Conservation (phyloP, 2,113 vertebrate species). For the Sebastes fasciatus region DNA sequence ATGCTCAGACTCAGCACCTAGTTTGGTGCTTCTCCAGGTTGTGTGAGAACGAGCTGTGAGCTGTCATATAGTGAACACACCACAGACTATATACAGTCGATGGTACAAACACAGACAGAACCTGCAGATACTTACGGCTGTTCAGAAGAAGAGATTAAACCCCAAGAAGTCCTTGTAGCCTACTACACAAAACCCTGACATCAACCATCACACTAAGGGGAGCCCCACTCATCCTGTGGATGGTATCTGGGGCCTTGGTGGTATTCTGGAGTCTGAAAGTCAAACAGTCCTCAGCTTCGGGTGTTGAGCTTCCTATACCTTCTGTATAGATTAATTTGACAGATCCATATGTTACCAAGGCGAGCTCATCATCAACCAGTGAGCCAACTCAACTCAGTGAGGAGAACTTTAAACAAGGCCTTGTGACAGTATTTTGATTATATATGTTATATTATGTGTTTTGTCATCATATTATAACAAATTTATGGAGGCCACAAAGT, state of each 20-base stretch:
- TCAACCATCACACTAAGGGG: not conserved
- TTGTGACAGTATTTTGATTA: not conserved
- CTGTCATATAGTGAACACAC: constrained; percentile 2
- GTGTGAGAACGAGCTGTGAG: not conserved
- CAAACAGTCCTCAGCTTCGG: constrained; percentile 27
- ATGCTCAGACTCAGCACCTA: not conserved
- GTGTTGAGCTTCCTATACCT: constrained; percentile 3
- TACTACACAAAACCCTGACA: not conserved
- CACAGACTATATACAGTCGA: not conserved
- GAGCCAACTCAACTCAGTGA: not conserved
- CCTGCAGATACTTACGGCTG: not conserved
- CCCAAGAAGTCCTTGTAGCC: not conserved
- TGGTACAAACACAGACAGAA: not conserved
- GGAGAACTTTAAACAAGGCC: not conserved
- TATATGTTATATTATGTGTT: not conserved
- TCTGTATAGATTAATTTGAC: constrained; percentile 50
- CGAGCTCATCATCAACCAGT: not conserved
- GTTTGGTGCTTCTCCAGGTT: not conserved
- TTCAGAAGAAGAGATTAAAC: not conserved
- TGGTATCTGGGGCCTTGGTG: constrained; percentile 15
- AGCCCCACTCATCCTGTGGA: constrained; percentile 2
- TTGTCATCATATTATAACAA: not conserved
- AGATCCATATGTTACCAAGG: constrained; percentile 13
- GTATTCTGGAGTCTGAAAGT: constrained; percentile 40
- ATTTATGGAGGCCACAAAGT: not conserved